Evolutionary conservation across 2,113 vertebrate species (phyloP).

Genomic region (Echinops telfairi): DNA sequence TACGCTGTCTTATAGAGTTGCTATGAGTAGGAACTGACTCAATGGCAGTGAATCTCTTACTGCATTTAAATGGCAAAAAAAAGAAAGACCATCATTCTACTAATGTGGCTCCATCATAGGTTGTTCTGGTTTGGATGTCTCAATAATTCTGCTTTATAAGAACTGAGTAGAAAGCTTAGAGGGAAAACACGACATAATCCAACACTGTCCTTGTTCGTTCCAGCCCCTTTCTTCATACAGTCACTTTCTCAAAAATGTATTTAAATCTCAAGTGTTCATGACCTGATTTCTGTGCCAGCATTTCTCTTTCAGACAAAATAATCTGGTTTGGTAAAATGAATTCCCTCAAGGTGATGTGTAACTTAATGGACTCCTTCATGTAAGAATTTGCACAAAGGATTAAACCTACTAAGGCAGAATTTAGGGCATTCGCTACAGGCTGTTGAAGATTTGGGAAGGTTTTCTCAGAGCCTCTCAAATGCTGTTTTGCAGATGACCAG

Average conservation of each 20-base stretch:
- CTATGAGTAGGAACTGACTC: no score
- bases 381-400: conserved; percentile 34
- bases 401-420: conserved; percentile 26
- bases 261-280: not conserved
- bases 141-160: not conserved
- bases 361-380: conserved; percentile 7
- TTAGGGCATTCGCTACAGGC: not conserved
- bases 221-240: not conserved
- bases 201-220: not conserved
- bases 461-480: conserved; percentile 22
- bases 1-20: no score
- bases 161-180: not conserved
- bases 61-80: not conserved
- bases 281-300: conserved; percentile 29
- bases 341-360: conserved; percentile 23
- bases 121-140: not conserved
- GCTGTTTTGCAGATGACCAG: not conserved
- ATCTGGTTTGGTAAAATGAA: conserved; percentile 46
- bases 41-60: not conserved
- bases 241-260: not conserved
- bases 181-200: not conserved
- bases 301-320: conserved; percentile 27
- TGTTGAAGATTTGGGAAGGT: not conserved
- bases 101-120: not conserved
- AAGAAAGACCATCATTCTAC: not conserved